Base-by-base conservation (phyloP, 2,113 vertebrate species). In the Triplophysa dalaica region DNA sequence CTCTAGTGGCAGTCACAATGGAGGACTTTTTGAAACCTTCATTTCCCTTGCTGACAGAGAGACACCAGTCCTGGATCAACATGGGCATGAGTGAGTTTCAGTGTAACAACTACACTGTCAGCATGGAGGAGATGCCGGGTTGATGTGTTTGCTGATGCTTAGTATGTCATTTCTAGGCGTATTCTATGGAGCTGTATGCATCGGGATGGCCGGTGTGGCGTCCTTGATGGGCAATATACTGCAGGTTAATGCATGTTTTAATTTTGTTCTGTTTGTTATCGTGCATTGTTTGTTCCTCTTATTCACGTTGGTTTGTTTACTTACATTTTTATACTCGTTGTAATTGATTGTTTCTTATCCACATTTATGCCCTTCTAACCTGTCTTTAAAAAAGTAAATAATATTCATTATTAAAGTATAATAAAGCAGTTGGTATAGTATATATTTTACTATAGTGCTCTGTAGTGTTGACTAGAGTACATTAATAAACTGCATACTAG, bases 191-290 rank as follows among this genome's bases (percentile, higher is more conserved):
- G 89, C 10, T 12, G 12, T 97, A 41, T 98, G 97, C 79, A 97
- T 99, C n/a, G 95, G 88, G 21, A 99, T 99, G 98, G 96, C 96
- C 83, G 98, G 90, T 0, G 1, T 99, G 70, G 95, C 97, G 3
- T 99, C 98, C 19, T 0, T 92, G 0, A 88, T 99, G 94, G 97
- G 95, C 83, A 88, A 87, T 41, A 77, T 99, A 89, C 86, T 99
- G 83, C 96, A 99, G 95, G 98, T 98, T 90, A 87, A 43, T 10
- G 38, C 17, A 19, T 38, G 33, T 38, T 38, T 38, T 3, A 38
- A 38, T 38, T 38, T 38, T 38, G 6, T 38, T 1, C 6, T 45
- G 43, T 12, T 45, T 45, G 11, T 45, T 12, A 29, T 29, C 0
- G 33, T 38, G 33, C 33, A 38, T 45, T 45, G 43, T 12, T 45